A percentile compares a stretch with the other conserved stretches of the same genome.
Conservation (phyloP, 2,113 vertebrate species). For the Ailuropoda melanoleuca region DNA sequence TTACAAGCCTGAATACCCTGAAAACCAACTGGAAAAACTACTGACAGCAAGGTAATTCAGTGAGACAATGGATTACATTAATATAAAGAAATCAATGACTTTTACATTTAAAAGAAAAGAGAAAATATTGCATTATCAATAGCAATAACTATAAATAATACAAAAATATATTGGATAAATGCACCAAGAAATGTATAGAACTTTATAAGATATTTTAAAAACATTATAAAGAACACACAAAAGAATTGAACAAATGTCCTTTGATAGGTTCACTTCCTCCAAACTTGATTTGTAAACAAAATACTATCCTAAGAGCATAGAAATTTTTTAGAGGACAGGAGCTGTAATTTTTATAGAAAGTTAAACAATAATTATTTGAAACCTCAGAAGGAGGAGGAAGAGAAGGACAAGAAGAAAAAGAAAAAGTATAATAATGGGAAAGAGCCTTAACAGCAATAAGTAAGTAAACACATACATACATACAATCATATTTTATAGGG, state of each 20-base stretch:
- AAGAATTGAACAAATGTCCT: neutral
- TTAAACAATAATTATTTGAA: neutral
- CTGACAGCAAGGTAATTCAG: neutral
- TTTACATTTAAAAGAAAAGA: neutral
- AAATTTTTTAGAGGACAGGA: too few relatives aligned
- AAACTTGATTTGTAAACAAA: neutral
- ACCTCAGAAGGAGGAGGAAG: neutral
- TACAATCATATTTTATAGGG: neutral
- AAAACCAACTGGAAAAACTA: neutral
- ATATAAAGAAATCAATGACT: neutral
- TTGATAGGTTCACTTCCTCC: neutral
- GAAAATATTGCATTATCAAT: neutral
- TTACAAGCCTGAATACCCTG: neutral
- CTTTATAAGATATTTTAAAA: neutral
- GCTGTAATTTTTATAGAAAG: too few relatives aligned
- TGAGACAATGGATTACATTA: neutral
- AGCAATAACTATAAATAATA: neutral
- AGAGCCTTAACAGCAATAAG: neutral
- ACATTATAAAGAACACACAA: neutral
- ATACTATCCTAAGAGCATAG: neutral
- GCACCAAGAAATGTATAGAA: neutral
- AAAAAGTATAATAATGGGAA: neutral
- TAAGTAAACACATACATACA: neutral
- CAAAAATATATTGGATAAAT: neutral
- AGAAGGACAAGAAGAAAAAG: neutral